Evolutionary conservation across 23 tunicate species (phyloP).

Genomic region (Phallusia fumigata): DNA sequence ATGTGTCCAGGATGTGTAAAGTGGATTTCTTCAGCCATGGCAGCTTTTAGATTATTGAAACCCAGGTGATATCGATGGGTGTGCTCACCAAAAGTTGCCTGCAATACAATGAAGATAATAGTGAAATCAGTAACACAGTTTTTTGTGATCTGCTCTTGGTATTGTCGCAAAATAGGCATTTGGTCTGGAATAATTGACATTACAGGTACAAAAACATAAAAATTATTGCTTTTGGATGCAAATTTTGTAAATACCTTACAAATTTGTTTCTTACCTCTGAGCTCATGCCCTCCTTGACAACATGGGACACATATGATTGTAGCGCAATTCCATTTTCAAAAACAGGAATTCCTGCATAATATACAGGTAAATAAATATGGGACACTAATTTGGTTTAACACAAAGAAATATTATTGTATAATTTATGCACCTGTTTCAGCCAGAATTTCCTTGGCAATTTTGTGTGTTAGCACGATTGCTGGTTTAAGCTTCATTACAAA

Average conservation of each 20-base stretch:
- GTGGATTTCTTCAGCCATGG: slow-evolving; percentile 35
- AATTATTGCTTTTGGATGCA: too few relatives aligned
- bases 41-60: slow-evolving; percentile 32
- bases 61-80: slow-evolving; percentile 53
- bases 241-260: too few relatives aligned
- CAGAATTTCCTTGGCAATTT: slow-evolving; percentile 49
- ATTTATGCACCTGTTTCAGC: slow-evolving; percentile 45
- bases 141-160: too few relatives aligned
- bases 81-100: slow-evolving; percentile 44
- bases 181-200: too few relatives aligned
- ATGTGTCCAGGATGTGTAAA: slow-evolving; percentile 79
- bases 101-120: neutral
- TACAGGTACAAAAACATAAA: too few relatives aligned
- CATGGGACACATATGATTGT: slow-evolving; percentile 32
- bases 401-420: neutral
- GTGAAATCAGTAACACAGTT: too few relatives aligned
- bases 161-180: too few relatives aligned
- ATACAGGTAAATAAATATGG: too few relatives aligned
- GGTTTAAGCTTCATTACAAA: slow-evolving; percentile 65
- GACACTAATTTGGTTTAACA: too few relatives aligned
- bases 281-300: slow-evolving; percentile 29
- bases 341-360: slow-evolving; percentile 5
- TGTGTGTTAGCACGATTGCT: slow-evolving; percentile 32
- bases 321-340: slow-evolving; percentile 19
- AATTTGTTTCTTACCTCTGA: slow-evolving; percentile 30